Base-by-base conservation (phyloP, 1,140 invertebrate species). In the Ephestia elutella region DNA sequence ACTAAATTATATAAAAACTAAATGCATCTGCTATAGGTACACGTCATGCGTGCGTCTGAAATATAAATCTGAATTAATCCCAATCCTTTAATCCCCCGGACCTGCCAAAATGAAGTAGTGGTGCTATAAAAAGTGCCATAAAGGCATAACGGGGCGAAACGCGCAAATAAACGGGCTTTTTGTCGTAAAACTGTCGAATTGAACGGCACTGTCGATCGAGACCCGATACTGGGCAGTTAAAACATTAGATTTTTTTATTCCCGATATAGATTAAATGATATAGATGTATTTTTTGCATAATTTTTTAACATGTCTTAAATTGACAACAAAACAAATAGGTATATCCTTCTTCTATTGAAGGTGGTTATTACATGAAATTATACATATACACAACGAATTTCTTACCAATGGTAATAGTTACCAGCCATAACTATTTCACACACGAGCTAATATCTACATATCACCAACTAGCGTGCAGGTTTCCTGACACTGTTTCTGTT, bases 121-220 rank as follows among this genome's bases (percentile, higher is more conserved):
- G 15, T 8, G 38, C 38, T 44, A 44, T 44, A 44, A 44, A 44
- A 44, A 44, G 13, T 44, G 38, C 15, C 38, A 44, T 44, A 44
- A 44, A 44, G 38, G 38, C 38, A 44, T 44, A 44, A 44, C 38
- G 38, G 38, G 38, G 38, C 38, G 38, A 44, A 44, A 44, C 38
- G 38, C 38, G 38, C 38, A 44, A 44, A 44, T 44, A 44, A 44
- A 44, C 38, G 13, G n/a, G 38, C 38, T 3, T 44, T 44, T 15
- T 10, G 38, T 44, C 38, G 38, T 44, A 44, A 44, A 44, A 44
- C 38, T 44, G 38, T 44, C 38, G 38, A 44, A 44, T 5, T 44
- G 38, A 44, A 44, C n/a, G 38, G n/a, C 38, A 1, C 13, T 5
- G n/a, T 44, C 38, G 15, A 13, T 2, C 38, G 38, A 44, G 38